Conservation (phyloP, 1,140 invertebrate species). For the Caenorhabditis latens region DNA sequence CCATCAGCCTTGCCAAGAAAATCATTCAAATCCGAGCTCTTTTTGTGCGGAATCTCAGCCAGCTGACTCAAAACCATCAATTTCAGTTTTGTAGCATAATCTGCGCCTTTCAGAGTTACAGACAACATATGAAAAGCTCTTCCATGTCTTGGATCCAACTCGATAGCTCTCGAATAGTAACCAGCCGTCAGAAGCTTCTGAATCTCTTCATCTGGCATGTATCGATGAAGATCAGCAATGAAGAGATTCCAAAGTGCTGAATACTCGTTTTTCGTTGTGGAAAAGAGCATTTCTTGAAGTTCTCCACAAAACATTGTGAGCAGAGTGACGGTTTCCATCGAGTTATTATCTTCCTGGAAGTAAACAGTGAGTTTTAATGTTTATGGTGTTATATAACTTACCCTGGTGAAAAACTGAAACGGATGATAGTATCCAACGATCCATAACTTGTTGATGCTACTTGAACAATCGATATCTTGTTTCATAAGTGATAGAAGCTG, state of each 20-base stretch:
- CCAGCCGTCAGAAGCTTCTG: neutral
- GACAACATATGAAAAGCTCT: conserved; percentile 18
- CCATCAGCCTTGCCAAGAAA: neutral
- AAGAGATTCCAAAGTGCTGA: neutral
- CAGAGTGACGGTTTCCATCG: neutral
- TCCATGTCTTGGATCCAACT: neutral
- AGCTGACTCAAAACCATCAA: conserved; percentile 2
- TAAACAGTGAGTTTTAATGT: neutral
- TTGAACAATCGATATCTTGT: neutral
- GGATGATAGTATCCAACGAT: conserved; percentile 34
- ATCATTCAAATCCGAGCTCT: neutral
- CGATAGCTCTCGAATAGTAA: conserved; percentile 13
- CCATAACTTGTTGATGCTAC: conserved; percentile 25
- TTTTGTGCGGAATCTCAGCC: neutral
- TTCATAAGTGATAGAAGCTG: conserved; percentile 12
- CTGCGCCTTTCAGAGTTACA: too few species aligned
- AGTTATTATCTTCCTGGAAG: neutral
- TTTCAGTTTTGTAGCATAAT: neutral
- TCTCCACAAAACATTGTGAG: conserved; percentile 46
- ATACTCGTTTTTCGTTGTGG: neutral
- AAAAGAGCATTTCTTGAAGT: conserved; percentile 25
- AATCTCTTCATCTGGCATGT: conserved; percentile 8
- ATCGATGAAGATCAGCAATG: conserved; percentile 38
- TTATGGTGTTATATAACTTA: neutral
- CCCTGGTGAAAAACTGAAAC: conserved; percentile 10